Conservation (phyloP, 2,797 vertebrate species). For the Dermochelys coriacea region DNA sequence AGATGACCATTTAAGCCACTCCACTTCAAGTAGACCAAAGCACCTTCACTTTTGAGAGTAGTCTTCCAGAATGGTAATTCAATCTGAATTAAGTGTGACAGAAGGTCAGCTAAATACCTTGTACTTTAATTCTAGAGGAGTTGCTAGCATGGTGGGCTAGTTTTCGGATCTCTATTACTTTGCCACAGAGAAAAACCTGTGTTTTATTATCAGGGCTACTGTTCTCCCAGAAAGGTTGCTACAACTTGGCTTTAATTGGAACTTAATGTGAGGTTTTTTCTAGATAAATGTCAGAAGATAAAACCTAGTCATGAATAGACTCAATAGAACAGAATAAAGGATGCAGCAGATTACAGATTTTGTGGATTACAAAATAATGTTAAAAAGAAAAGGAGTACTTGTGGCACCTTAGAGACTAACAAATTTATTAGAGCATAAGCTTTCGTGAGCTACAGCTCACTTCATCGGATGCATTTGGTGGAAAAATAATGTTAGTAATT, state of each 20-base stretch:
- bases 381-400: too few relatives aligned
- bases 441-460: too few relatives aligned
- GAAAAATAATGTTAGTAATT: constrained; percentile 40
- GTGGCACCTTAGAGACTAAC: too few relatives aligned
- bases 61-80: neutral
- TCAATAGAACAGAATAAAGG: neutral
- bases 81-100: neutral
- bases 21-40: neutral
- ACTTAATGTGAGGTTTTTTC: neutral
- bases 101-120: neutral
- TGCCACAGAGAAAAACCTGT: neutral
- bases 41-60: neutral
- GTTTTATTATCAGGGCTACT: constrained; percentile 32
- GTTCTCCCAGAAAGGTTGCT: neutral
- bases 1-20: too few relatives aligned
- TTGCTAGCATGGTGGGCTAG: neutral
- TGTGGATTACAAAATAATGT: neutral
- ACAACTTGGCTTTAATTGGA: constrained; percentile 1
- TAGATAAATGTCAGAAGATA: neutral
- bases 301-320: neutral
- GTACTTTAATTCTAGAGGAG: neutral
- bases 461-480: too few relatives aligned
- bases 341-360: neutral
- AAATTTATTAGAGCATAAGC: too few relatives aligned
- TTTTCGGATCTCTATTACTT: neutral